Percentiles rank a stretch among this genome's conserved stretches.
Evolutionary conservation across 2,797 vertebrate species (phyloP).

Genomic region (Typhlichthys eigenmanni): DNA sequence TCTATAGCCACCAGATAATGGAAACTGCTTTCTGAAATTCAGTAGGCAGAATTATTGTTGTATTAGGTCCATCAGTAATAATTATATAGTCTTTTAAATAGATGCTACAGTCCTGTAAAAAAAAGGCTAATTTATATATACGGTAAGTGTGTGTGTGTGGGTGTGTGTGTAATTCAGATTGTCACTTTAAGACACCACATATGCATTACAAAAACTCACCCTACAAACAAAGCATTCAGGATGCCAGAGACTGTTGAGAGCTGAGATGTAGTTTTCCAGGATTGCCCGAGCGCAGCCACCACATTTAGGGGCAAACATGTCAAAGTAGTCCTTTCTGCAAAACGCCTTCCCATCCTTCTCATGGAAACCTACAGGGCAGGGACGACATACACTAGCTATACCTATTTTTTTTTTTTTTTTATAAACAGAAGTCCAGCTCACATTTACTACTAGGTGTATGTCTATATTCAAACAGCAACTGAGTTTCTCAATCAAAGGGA

Average conservation of each 20-base stretch:
- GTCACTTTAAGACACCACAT: not conserved
- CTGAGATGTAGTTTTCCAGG: conserved; percentile 95
- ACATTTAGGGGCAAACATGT: conserved; percentile 96
- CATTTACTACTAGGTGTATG: not conserved
- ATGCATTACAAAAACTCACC: conserved; percentile 74
- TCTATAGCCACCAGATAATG: too few relatives aligned
- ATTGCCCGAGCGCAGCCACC: conserved; percentile 92
- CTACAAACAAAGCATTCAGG: conserved; percentile 95
- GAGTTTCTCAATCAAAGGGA: too few relatives aligned
- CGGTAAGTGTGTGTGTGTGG: too few relatives aligned
- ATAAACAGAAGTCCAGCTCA: not conserved
- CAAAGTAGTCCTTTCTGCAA: conserved; percentile 95
- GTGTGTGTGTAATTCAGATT: not conserved
- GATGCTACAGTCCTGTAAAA: not conserved
- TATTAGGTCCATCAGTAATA: too few relatives aligned
- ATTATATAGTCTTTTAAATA: too few relatives aligned
- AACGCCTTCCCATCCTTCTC: conserved; percentile 95
- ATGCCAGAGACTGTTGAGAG: conserved; percentile 93
- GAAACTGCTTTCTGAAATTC: too few relatives aligned
- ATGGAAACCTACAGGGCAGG: conserved; percentile 83
- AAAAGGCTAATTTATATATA: not conserved
- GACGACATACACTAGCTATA: conserved; percentile 12
- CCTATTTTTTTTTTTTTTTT: not conserved
- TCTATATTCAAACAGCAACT: too few relatives aligned
- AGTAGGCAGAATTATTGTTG: too few relatives aligned